phyloP scores from a whole-genome alignment of 1,140 invertebrate species.

The Medauroidea extradentata region DNA sequence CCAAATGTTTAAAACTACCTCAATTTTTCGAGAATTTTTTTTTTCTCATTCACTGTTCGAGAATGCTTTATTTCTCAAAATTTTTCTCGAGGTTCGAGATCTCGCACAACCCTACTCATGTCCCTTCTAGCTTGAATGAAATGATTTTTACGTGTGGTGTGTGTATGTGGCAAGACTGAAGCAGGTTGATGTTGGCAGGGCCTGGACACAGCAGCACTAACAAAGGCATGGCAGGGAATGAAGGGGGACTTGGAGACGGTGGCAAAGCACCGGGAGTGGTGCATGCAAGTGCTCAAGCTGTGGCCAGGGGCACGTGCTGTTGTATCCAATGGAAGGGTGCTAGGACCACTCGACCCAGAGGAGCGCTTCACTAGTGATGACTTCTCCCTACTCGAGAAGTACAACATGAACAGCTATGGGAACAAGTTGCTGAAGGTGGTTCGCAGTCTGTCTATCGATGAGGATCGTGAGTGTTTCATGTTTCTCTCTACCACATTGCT shows the following conservation, averaged over 20 bases:
- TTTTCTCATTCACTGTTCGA: no score
- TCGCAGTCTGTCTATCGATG: conserved; percentile 41
- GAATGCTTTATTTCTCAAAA: no score
- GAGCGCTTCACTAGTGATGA: conserved; percentile 89
- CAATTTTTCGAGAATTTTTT: no score
- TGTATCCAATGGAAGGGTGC: conserved; percentile 84
- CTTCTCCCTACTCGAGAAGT: conserved; percentile 83
- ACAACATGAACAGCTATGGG: conserved; percentile 64
- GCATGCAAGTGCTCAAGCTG: conserved; percentile 51
- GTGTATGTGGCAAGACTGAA: no score
- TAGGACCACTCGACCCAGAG: conserved; percentile 72
- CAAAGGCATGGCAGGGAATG: not conserved
- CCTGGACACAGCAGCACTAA: not conserved
- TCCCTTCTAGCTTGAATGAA: no score
- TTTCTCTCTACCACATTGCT: no score
- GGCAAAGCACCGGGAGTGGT: conserved; percentile 52
- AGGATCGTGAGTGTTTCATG: no score
- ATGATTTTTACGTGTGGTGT: no score
- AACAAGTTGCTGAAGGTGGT: conserved; percentile 71
- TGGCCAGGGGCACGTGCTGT: conserved; percentile 57
- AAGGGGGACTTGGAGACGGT: not conserved
- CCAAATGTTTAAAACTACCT: no score
- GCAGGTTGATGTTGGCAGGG: not conserved
- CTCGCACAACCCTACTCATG: no score
- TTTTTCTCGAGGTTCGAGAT: no score